Evolutionary conservation across 2,888 invertebrate genomes (phyloP), one percentile per base, ranked within the genome.

Genomic region (Hydraecia micacea): DNA sequence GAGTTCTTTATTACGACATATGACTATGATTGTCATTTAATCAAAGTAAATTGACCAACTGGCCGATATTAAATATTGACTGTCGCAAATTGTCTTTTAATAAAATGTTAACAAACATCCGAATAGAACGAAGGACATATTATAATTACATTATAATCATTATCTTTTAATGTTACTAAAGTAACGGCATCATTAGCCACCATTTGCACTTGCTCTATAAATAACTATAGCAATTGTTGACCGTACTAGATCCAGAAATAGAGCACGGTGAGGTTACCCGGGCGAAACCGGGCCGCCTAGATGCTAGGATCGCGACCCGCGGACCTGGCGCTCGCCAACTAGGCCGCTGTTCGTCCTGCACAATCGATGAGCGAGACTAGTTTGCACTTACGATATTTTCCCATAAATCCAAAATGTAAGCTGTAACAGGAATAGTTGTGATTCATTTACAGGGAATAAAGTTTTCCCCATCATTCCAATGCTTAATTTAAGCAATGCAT

Each of bases 261-360:
- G 93, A 93, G 89, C 92, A 91, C 85, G 86, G 89, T 90, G 90
- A 93, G 91, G 92, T 92, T 92, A 93, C 90, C 93, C 91, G 93
- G 92, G 93, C 89, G 89, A 91, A 92, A 92, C 88, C 92, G 91
- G 93, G 92, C 86, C 92, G 91, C 92, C 93, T 92, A 92, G 92
- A 92, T 91, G 87, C 87, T 90, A 92, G 92, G 93, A 92, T 89
- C 91, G 90, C 93, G 91, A 92, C 92, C 91, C 87, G 91, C 86
- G 87, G 91, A 92, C 92, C 92, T 91, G 81, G 88, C 88, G 87
- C 87, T 86, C 90, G 95, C 95, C 94, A 95, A 96, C 92, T 95
- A 92, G 96, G 96, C 93, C 95, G 93, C 90, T 91, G 21, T 91
- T 92, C 91, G 94, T 95, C 95, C 95, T 95, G 94, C 89, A 91